Base-by-base conservation (phyloP, 2,888 invertebrate species). In the Stenoptilia bipunctidactyla region DNA sequence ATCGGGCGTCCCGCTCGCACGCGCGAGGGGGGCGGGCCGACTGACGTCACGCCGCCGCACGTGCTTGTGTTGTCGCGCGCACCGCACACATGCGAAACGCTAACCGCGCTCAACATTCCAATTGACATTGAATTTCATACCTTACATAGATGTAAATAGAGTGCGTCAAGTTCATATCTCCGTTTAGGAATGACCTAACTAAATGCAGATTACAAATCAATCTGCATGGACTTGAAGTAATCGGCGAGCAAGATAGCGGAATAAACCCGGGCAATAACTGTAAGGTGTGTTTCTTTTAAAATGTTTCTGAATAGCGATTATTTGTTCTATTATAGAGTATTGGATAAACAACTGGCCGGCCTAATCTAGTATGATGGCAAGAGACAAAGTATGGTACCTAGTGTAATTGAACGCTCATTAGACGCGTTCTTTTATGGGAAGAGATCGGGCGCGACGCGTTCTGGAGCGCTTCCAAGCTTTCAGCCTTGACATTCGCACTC, bases 41-140 rank as follows among this genome's bases (percentile, higher is more conserved):
- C 33, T 72, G 74, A 73, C 69, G 75, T 79, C 75, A 80, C 66
- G 55, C 58, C 55, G 51, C 45, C 33, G 75, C 79, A 79, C 82
- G 82, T 80, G 82, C 76, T 73, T 72, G 79, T 80, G 79, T 77
- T 77, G 79, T 75, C 68, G 68, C 71, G 69, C 66, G 66, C 58
- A 59, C 63, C 66, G 61, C 54, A 50, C 50, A 63, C 59, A 51
- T 33, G 33, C 25, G 33, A 69, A 69, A 73, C 75, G 74, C 76
- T 20, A 20, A 74, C 67, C 66, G 66, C 62, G 62, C 55, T 50
- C 51, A 53, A 57, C 56, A 55, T 54, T 56, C 55, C 58, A 54
- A 61, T 61, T 60, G 60, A 61, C 63, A 61, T 61, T 64, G 61
- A 61, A 62, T 52, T 59, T 58, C 56, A 42, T 34, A 45, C 27